Evolutionary conservation across 1,140 invertebrate genomes (phyloP), one percentile per base, ranked within the genome.

Genomic region (Phocides pigmalion): DNA sequence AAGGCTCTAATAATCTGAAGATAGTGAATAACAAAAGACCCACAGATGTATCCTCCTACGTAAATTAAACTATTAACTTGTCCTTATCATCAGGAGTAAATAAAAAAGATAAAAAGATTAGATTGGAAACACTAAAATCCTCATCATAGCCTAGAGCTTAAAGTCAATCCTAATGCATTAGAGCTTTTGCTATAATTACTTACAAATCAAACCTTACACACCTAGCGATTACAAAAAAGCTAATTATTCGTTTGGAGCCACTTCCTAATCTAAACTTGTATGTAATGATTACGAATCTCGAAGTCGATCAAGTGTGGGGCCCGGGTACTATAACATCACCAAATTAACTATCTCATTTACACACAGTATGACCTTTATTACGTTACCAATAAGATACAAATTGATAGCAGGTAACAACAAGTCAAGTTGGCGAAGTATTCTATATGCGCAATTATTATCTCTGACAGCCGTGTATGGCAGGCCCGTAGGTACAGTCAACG

Each of bases 381-480:
- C 9, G 5, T 41, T 8, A 5, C 0, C 0, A n/a, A 64, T 76
- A 87, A 76, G 64, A 63, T 66, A 41, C 20, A 76, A 25, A 53
- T 2, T 12, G 5, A 19, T 35, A 4, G 15, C 19, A 16, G 14
- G 9, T 37, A 73, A 68, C 68, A 37, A 72, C 66, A 87, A 76
- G 74, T 39, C 54, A 62, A 50, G 42, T 71, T 83, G 76, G 84
- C 70, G 65, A 75, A 75, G 73, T 82, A 82, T 81, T 87, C 78
- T 86, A 80, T 90, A 82, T 81, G 74, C 80, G 86, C 81, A 90
- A 90, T 90, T 90, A 90, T 83, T 81, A 82, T 84, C 79, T 90
- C 87, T 89, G 88, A 90, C 88, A 90, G 84, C 75, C 74, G 70
- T 79, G 76, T 80, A 82, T 74, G 76, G 70, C 75, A 56, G 65